A percentile compares a stretch with the other conserved stretches of the same genome.
Evolutionary conservation across 2,888 invertebrate species (phyloP).

Genomic region (Dendrolimus houi): DNA sequence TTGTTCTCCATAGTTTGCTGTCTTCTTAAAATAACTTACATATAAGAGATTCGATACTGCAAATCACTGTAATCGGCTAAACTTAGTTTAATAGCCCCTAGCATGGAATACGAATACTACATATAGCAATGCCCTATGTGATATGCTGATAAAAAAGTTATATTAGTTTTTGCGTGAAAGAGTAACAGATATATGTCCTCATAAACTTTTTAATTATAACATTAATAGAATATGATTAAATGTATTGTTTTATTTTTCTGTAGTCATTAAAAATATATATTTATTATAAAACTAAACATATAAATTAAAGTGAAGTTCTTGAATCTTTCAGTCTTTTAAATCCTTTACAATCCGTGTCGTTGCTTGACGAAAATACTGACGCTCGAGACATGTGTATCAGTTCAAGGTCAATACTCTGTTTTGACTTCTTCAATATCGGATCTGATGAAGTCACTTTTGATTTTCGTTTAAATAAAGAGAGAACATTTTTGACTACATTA

Average conservation of each 20-base stretch:
- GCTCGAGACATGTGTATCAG: constrained; percentile 49
- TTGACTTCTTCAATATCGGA: constrained; percentile 31
- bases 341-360: constrained; percentile 27
- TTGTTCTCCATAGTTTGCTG: constrained; percentile 7
- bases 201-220: too few relatives aligned
- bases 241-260: too few relatives aligned
- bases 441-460: constrained; percentile 43
- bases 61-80: too few relatives aligned
- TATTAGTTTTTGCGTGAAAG: too few relatives aligned
- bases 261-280: constrained; percentile 6
- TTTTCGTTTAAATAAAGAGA: constrained; percentile 35
- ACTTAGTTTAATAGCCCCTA: too few relatives aligned
- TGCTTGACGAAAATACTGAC: constrained; percentile 41
- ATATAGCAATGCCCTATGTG: too few relatives aligned
- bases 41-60: too few relatives aligned
- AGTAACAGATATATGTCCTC: too few relatives aligned
- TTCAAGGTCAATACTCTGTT: constrained; percentile 35
- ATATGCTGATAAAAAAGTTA: too few relatives aligned
- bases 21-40: too few relatives aligned
- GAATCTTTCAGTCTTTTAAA: constrained; percentile 29
- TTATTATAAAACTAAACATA: constrained; percentile 15
- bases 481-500: constrained; percentile 39
- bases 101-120: too few relatives aligned
- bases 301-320: constrained; percentile 41
- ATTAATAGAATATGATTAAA: too few relatives aligned